phyloP scores from a whole-genome alignment of 2,113 vertebrate species.

The Mionectes macconnelli region DNA sequence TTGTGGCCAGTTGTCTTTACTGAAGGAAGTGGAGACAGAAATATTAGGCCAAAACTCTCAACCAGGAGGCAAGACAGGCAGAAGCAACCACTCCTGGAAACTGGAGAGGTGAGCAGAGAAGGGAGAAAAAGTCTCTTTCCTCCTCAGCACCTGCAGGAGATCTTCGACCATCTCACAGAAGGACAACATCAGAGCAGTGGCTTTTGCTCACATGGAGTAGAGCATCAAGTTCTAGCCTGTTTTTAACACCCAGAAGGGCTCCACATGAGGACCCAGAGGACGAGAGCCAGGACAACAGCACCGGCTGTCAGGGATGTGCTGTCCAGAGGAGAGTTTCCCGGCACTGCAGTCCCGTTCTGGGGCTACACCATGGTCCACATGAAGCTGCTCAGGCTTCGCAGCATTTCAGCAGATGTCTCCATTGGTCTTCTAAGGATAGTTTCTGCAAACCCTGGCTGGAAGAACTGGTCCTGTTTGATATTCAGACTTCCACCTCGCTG shows the following conservation, averaged over 20 bases:
- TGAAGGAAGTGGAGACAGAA: not conserved
- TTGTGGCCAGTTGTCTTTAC: not conserved
- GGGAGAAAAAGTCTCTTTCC: not conserved
- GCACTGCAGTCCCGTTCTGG: not conserved
- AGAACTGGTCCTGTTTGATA: not conserved
- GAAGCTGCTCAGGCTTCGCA: not conserved
- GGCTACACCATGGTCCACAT: not conserved
- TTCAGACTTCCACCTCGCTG: not conserved
- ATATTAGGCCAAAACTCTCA: constrained; percentile 29
- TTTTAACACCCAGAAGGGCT: not conserved
- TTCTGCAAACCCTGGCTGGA: not conserved
- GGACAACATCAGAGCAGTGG: not conserved
- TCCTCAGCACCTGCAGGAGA: not conserved
- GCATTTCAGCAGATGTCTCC: not conserved
- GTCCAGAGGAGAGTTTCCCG: not conserved
- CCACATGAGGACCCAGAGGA: not conserved
- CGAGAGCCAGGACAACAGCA: not conserved
- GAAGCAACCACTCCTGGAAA: too few species aligned
- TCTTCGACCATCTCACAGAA: not conserved
- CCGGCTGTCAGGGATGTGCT: not conserved
- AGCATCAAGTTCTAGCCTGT: not conserved
- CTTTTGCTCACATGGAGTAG: not conserved
- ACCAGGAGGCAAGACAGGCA: not conserved
- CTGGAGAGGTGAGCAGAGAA: too few species aligned
- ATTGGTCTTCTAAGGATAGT: not conserved